Evolutionary conservation across 37 sponge, comb jelly and placozoan genomes (phyloP).

Genomic region (Hormiphora californensis): DNA sequence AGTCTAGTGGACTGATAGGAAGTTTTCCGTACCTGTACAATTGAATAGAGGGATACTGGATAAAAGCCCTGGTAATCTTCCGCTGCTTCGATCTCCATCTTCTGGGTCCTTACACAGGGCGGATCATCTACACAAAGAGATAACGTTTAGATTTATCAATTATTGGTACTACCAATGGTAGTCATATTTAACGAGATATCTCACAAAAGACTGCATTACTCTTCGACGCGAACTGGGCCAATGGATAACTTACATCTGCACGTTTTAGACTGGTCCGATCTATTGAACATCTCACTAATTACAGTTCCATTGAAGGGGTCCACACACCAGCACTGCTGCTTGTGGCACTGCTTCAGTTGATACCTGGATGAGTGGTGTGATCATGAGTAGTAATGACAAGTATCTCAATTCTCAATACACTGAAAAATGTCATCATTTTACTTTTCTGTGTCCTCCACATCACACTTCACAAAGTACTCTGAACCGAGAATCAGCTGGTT

Average conservation of each 20-base stretch:
- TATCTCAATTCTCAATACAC: background rate
- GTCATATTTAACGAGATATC: background rate
- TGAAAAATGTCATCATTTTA: background rate
- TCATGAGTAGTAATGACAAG: background rate
- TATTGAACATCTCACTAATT: no score
- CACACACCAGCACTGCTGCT: slow-evolving; percentile 42
- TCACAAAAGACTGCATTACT: background rate
- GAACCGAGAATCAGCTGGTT: background rate
- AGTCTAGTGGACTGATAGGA: no score
- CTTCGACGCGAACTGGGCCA: no score
- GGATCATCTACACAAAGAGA: slow-evolving; percentile 45
- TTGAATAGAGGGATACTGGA: slow-evolving; percentile 26
- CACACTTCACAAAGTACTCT: slow-evolving; percentile 11
- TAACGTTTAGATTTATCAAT: no score
- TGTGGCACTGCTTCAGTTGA: background rate
- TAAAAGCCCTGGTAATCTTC: background rate
- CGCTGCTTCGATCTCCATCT: slow-evolving; percentile 16
- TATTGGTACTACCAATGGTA: no score
- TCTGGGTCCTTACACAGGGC: slow-evolving; percentile 31
- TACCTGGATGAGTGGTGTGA: slow-evolving; percentile 21
- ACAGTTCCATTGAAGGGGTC: slow-evolving; percentile 43
- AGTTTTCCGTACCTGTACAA: slow-evolving; percentile 41
- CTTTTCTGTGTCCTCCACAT: slow-evolving; percentile 28
- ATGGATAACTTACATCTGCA: slow-evolving; percentile 28
- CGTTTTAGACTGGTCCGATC: no score